Percentiles rank a stretch among this genome's conserved stretches.
Conservation (phyloP, 2,113 vertebrate species). For the Albula goreensis region DNA sequence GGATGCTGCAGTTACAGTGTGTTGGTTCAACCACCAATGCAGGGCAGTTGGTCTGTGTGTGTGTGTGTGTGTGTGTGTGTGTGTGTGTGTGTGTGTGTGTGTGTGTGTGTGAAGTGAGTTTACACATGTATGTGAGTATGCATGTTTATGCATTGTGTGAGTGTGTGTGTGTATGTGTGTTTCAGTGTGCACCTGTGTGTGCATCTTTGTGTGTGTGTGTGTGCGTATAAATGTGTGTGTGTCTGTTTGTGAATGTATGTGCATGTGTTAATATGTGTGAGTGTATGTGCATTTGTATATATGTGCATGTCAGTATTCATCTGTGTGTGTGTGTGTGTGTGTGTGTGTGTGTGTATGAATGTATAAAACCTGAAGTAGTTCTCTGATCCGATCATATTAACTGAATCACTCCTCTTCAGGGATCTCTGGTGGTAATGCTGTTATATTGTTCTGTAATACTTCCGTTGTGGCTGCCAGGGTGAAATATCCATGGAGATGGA, state of each 20-base stretch:
- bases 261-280: too few relatives aligned
- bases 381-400: neutral
- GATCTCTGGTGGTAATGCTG: neutral
- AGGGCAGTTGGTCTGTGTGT: neutral
- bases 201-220: too few relatives aligned
- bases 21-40: neutral
- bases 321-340: neutral
- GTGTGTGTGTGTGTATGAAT: too few relatives aligned
- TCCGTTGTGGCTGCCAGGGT: neutral
- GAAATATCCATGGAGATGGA: conserved; percentile 1
- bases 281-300: neutral
- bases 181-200: too few relatives aligned
- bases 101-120: too few relatives aligned
- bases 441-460: neutral
- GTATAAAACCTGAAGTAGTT: neutral
- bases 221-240: too few relatives aligned
- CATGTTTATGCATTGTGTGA: neutral
- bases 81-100: neutral
- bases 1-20: neutral
- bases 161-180: neutral
- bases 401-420: neutral
- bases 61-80: neutral
- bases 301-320: neutral
- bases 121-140: too few relatives aligned
- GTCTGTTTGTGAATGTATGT: too few relatives aligned